These are phyloP conservation scores for Epinephelus cyanopodus DNA, from an alignment of 2,113 vertebrate genomes.

Conservation along the genomic window DNA sequence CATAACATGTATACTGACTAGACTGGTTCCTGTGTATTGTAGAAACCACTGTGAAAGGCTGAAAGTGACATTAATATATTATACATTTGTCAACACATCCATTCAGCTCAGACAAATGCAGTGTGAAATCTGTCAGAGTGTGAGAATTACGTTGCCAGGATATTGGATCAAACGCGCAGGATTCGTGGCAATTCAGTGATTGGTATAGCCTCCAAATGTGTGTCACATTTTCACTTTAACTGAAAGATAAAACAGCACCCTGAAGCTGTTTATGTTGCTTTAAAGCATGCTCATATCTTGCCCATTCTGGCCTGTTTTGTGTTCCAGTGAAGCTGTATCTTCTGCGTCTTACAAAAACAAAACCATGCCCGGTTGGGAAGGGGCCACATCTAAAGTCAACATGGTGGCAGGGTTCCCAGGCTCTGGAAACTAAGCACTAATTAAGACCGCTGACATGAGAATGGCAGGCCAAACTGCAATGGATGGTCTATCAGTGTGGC, in stretches of 20 bases:
- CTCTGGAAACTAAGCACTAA: slow-evolving; percentile 58
- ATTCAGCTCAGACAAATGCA: slow-evolving; percentile 12
- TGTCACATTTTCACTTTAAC: background rate
- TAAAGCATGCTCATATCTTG: slow-evolving; percentile 23
- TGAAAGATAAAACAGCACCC: slow-evolving; percentile 25
- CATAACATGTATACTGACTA: background rate
- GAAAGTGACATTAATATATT: slow-evolving; percentile 21
- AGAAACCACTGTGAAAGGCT: background rate
- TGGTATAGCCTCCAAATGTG: slow-evolving; percentile 4
- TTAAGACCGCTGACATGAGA: slow-evolving; percentile 57
- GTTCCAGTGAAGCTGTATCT: slow-evolving; percentile 62
- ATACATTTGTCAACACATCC: background rate
- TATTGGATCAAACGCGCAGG: slow-evolving; percentile 1
- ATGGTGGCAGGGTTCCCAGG: slow-evolving; percentile 75
- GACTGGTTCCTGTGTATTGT: slow-evolving; percentile 4
- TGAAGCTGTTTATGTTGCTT: slow-evolving; percentile 19
- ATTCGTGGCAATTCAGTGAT: slow-evolving; percentile 10
- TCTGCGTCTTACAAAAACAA: slow-evolving; percentile 70
- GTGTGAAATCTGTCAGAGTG: background rate
- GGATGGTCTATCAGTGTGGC: slow-evolving; percentile 11
- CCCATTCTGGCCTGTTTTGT: slow-evolving; percentile 40
- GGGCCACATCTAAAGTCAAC: slow-evolving; percentile 77
- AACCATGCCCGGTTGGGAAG: slow-evolving; percentile 61
- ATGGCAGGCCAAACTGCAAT: slow-evolving; percentile 15
- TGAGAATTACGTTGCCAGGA: slow-evolving; percentile 27